Evolutionary conservation across 2,888 invertebrate genomes (phyloP).

Genomic region (Sphecodes monilicornis): DNA sequence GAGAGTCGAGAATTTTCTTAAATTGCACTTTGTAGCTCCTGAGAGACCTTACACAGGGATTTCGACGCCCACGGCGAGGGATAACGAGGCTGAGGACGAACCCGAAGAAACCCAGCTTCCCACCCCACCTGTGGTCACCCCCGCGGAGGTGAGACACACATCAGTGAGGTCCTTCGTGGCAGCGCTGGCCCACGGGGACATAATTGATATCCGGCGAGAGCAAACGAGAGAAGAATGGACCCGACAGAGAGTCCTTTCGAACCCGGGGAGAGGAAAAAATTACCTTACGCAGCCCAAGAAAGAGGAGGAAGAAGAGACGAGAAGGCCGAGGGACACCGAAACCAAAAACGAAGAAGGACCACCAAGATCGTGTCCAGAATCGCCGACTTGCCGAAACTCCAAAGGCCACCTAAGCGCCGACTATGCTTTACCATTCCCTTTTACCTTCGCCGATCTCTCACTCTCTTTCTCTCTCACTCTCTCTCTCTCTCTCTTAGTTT

Average conservation of each 20-base stretch:
- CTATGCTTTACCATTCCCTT: constrained; percentile 25
- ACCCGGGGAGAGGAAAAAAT: neutral
- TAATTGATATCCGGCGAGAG: constrained; percentile 78
- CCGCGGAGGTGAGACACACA: constrained; percentile 71
- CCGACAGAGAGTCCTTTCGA: constrained; percentile 35
- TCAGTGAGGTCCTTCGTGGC: constrained; percentile 73
- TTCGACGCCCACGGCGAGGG: constrained; percentile 79
- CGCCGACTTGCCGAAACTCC: constrained; percentile 67
- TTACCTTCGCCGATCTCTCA: neutral
- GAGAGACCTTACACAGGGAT: constrained; percentile 74
- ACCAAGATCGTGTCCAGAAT: constrained; percentile 73
- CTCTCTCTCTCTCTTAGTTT: neutral
- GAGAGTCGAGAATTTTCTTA: constrained; percentile 74
- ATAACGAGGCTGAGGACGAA: constrained; percentile 78
- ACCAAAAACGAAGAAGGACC: constrained; percentile 70
- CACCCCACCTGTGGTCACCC: constrained; percentile 3
- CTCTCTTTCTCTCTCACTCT: neutral
- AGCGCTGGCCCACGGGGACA: constrained; percentile 70
- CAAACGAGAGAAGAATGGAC: constrained; percentile 57
- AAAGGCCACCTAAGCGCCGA: constrained; percentile 66
- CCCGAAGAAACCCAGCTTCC: neutral
- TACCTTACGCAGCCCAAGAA: constrained; percentile 17
- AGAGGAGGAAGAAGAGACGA: neutral
- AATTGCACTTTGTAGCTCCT: constrained; percentile 79
- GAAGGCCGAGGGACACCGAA: constrained; percentile 33